Base-by-base conservation (phyloP, 2,888 invertebrate species). In the Pedicia rivosa region DNA sequence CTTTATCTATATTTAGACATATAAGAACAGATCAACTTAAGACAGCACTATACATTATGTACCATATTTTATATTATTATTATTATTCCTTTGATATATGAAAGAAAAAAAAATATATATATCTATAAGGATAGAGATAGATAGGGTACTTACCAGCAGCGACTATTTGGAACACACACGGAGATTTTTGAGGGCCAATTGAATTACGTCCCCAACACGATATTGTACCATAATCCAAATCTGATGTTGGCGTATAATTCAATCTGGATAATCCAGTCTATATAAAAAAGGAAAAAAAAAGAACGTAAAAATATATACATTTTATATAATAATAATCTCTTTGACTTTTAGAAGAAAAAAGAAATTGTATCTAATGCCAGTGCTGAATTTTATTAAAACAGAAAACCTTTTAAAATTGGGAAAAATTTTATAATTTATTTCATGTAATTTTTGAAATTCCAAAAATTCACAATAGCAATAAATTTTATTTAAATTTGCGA, bases 181-280 rank as follows among this genome's bases (percentile, higher is more conserved):
- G 86, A 41, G 76, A 72, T 53, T 78, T 75, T 62, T 87, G 86
- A 50, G 72, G 70, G 14, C 90, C 88, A 38, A 90, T 82, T 19
- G 74, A 69, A 61, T 90, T 90, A 48, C 71, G 70, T 8, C 81
- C 88, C 70, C 81, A 87, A 59, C 90, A 90, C 38, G 83, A 78
- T 42, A 90, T 67, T n/a, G 87, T 86, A 4, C 88, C 87, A 53
- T 88, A 88, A 63, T 88, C 87, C 69, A 86, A 73, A 59, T 88
- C 87, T 12, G 81, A 78, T 22, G 76, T 72, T 2, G 87, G 87
- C 6, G 86, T 87, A 59, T 88, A 88, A 65, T 83, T 82, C 40
- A 87, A 67, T 22, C 74, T 70, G 38, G 62, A 62, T 54, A 59
- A 52, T 42, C 61, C 55, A 36, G 59, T 59, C 59, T 61, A 49